Evolutionary conservation across 1,140 invertebrate genomes (phyloP).

Genomic region (Lithobius niger): DNA sequence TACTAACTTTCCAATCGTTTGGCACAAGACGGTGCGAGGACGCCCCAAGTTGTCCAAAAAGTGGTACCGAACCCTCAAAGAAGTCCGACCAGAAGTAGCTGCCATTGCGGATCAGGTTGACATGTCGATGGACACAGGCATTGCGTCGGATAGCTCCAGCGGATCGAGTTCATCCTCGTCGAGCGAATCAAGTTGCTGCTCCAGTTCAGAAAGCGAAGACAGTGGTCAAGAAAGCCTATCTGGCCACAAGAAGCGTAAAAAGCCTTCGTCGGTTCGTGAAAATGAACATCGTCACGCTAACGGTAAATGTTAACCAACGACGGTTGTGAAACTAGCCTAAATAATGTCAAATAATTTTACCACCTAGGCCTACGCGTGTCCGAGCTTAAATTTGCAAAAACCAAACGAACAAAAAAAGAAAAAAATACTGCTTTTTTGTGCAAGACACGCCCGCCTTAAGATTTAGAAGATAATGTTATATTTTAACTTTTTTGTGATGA

Average conservation of each 20-base stretch:
- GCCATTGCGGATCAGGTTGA: conserved; percentile 73
- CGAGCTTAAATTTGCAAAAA: no score
- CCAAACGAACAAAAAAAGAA: no score
- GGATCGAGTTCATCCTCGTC: conserved; percentile 71
- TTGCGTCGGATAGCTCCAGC: conserved; percentile 87
- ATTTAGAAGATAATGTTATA: no score
- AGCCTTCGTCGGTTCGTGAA: no score
- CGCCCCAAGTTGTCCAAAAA: conserved; percentile 85
- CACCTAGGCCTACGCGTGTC: no score
- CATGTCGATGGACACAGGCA: conserved; percentile 67
- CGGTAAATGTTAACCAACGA: no score
- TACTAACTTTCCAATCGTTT: conserved; percentile 92
- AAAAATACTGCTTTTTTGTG: no score
- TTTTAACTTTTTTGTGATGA: no score
- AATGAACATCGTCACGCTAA: no score
- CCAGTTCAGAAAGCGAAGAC: conserved; percentile 29
- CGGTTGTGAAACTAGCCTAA: no score
- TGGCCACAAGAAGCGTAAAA: conserved; percentile 73
- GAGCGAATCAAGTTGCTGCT: conserved; percentile 21
- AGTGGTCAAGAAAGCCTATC: conserved; percentile 71
- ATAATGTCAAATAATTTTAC: no score
- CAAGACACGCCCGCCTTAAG: no score
- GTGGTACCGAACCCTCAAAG: conserved; percentile 55
- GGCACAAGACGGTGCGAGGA: conserved; percentile 94
- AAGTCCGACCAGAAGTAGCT: conserved; percentile 67